Percentiles rank a stretch among this genome's conserved stretches.
phyloP scores from a whole-genome alignment of 2,113 vertebrate genomes.

The Vidua macroura region DNA sequence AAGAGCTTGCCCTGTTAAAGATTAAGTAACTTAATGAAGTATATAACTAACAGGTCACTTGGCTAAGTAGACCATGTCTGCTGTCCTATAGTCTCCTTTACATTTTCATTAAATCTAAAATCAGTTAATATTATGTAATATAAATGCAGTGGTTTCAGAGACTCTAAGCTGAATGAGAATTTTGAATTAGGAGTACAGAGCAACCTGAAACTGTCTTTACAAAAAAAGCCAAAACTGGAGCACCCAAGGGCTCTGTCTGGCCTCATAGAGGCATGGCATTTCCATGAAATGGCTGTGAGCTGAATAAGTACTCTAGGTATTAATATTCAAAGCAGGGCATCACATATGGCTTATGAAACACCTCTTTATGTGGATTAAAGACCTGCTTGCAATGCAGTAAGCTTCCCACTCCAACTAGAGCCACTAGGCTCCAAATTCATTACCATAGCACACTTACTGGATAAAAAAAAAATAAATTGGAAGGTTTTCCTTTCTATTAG shows the following conservation, averaged over 20 bases:
- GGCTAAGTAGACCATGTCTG: slow-evolving; percentile 1
- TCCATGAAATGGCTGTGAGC: slow-evolving; percentile 30
- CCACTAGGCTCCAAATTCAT: slow-evolving; percentile 29
- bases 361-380: slow-evolving; percentile 48
- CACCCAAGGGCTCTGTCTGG: background rate
- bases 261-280: background rate
- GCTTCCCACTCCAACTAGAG: slow-evolving; percentile 13
- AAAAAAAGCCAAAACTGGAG: background rate
- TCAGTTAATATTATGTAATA: slow-evolving; percentile 49
- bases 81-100: slow-evolving; percentile 31
- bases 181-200: slow-evolving; percentile 33
- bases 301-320: slow-evolving; percentile 25
- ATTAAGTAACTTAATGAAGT: slow-evolving; percentile 16
- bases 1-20: background rate
- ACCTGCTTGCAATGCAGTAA: background rate
- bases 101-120: slow-evolving; percentile 39
- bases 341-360: slow-evolving; percentile 43
- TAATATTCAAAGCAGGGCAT: slow-evolving; percentile 58
- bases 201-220: background rate
- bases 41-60: slow-evolving; percentile 17
- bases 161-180: slow-evolving; percentile 27
- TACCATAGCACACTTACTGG: slow-evolving; percentile 12
- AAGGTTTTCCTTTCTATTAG: slow-evolving; percentile 42
- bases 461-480: background rate
- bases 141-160: slow-evolving; percentile 9